Base-by-base conservation (phyloP, 1,140 invertebrate genomes). In the Triops longicaudatus region DNA sequence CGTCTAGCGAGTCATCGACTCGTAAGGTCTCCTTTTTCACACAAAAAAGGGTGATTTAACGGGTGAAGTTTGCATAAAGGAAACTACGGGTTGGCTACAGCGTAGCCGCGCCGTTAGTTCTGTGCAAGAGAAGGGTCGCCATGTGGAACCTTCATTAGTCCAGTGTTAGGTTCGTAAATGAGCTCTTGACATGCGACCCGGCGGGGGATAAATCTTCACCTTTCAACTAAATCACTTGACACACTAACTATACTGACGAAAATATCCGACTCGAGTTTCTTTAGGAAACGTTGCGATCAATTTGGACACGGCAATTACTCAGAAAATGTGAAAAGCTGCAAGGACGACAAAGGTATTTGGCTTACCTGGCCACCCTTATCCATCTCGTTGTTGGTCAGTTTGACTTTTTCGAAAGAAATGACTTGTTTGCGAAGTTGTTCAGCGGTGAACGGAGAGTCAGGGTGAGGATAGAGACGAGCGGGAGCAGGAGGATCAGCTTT, bases 321-420 rank as follows among this genome's bases (percentile, higher is more conserved):
- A 71, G 27, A 26, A 11, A 12, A 14, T 26, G 7, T 37, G 26
- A 26, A 31, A 72, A 17, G 50, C 72, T 26, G 37, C 43, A 41
- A 77, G 27, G 41, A 75, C 26, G 42, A 73, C 10, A 78, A 75
- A 72, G 27, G 37, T 31, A 7, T 75, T 14, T 71, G n/a, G 86
- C 88, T 86, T 83, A 91, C 90, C 84, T 90, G 89, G 80, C 88
- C 89, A 80, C 85, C 86, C 82, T 89, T 89, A 81, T 91, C 90
- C 83, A 89, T 85, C 81, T 90, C 88, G 82, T 91, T 91, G 82
- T 91, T 91, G 76, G 90, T 91, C 37, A 91, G 83, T 81, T 91
- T 91, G 77, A 91, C 86, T 82, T 91, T 91, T 82, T 91, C 90
- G 82, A 91, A 91, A n/a, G 88, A 89, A 43, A 91, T 87, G 31